phyloP scores from a whole-genome alignment of 53 echinoderm and acorn worm genomes.

The Mesocentrotus franciscanus region DNA sequence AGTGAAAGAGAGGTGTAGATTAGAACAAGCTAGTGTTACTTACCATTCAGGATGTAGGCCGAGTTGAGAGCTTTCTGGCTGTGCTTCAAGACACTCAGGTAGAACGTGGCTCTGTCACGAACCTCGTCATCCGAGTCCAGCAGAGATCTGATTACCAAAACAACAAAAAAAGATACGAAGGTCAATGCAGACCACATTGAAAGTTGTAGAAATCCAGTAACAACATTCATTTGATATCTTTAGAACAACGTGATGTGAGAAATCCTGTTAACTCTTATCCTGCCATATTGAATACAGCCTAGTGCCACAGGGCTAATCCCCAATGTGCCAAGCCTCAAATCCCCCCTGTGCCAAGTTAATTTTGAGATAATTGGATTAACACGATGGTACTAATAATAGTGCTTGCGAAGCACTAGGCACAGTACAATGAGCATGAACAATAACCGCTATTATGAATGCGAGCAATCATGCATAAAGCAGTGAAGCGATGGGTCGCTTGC shows the following conservation, averaged over 20 bases:
- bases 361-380: too few relatives aligned
- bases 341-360: too few relatives aligned
- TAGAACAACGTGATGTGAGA: neutral
- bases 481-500: too few relatives aligned
- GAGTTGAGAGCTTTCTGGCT: slow-evolving; percentile 98
- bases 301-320: too few relatives aligned
- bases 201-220: neutral
- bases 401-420: too few relatives aligned
- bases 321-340: too few relatives aligned
- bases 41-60: slow-evolving; percentile 95
- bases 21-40: neutral
- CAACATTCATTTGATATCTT: neutral
- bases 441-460: too few relatives aligned
- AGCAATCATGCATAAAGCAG: too few relatives aligned
- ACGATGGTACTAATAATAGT: too few relatives aligned
- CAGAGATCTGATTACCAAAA: slow-evolving; percentile 73
- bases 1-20: neutral
- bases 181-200: neutral
- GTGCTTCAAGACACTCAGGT: slow-evolving; percentile 85
- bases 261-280: too few relatives aligned
- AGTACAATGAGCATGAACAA: too few relatives aligned
- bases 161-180: neutral
- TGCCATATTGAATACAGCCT: too few relatives aligned
- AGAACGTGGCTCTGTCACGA: slow-evolving; percentile 93
- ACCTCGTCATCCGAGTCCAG: slow-evolving; percentile 98